These are phyloP conservation scores for Branchipolynoe longqiensis DNA, from an alignment of 2,888 invertebrate genomes.

Conservation along the genomic window DNA sequence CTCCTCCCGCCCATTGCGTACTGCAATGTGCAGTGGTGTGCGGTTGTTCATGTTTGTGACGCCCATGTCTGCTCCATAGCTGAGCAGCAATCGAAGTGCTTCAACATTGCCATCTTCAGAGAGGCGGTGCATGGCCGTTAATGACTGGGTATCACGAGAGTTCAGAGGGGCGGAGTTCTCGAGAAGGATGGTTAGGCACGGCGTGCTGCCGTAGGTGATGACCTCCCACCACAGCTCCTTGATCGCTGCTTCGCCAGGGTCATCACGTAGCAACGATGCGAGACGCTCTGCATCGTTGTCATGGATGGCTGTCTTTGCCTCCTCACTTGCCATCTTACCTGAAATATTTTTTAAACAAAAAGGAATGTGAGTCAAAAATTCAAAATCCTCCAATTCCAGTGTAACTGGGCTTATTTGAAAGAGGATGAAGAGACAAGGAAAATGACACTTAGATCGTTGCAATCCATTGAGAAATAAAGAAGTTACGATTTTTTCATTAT, in stretches of 20 bases:
- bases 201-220: not conserved
- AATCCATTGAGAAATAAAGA: too few species aligned
- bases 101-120: constrained; percentile 18
- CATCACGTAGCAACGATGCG: not conserved
- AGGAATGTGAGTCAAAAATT: too few species aligned
- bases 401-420: too few species aligned
- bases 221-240: constrained; percentile 33
- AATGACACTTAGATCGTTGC: too few species aligned
- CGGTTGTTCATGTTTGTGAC: constrained; percentile 18
- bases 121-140: constrained; percentile 30
- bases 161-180: constrained; percentile 7
- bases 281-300: constrained; percentile 16
- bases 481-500: too few species aligned
- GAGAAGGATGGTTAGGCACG: constrained; percentile 6
- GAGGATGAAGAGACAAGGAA: too few species aligned
- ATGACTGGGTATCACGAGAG: constrained; percentile 18
- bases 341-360: too few species aligned
- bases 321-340: too few species aligned
- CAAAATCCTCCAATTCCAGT: too few species aligned
- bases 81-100: not conserved
- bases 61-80: constrained; percentile 16
- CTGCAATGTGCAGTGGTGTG: constrained; percentile 32
- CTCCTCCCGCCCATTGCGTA: constrained; percentile 23
- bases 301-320: constrained; percentile 26
- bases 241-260: not conserved